Conservation (phyloP, 2,888 invertebrate genomes). For the Thera britannica region DNA sequence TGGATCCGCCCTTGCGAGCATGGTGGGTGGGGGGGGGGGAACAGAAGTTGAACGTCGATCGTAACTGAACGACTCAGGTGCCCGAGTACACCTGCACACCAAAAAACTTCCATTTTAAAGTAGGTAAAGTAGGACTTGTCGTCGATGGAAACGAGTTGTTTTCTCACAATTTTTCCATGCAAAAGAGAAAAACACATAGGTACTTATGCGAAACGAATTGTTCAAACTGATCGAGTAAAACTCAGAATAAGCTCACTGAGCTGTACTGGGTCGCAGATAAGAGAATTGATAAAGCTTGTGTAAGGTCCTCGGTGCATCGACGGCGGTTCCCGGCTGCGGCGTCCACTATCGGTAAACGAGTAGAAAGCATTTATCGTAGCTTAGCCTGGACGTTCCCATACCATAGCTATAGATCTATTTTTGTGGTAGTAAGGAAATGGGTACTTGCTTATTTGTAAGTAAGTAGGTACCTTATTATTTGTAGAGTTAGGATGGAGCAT, state of each 20-base stretch:
- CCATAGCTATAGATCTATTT: constrained; percentile 23
- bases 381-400: constrained; percentile 24
- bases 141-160: too few species aligned
- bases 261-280: not conserved
- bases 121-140: too few species aligned
- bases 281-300: too few species aligned
- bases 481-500: constrained; percentile 2
- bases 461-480: not conserved
- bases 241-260: too few species aligned
- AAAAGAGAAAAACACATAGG: too few species aligned
- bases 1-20: too few species aligned
- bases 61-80: not conserved
- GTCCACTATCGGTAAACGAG: constrained; percentile 23
- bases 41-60: not conserved
- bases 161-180: too few species aligned
- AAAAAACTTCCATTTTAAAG: too few species aligned
- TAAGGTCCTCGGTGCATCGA: not conserved
- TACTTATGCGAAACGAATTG: too few species aligned
- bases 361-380: constrained; percentile 30
- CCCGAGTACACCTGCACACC: not conserved
- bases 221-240: too few species aligned
- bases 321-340: constrained; percentile 9
- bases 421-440: constrained; percentile 8
- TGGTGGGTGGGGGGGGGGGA: not conserved
- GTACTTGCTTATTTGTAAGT: not conserved